Evolutionary conservation across 1,140 invertebrate species (phyloP).

Genomic region (Delia radicum): DNA sequence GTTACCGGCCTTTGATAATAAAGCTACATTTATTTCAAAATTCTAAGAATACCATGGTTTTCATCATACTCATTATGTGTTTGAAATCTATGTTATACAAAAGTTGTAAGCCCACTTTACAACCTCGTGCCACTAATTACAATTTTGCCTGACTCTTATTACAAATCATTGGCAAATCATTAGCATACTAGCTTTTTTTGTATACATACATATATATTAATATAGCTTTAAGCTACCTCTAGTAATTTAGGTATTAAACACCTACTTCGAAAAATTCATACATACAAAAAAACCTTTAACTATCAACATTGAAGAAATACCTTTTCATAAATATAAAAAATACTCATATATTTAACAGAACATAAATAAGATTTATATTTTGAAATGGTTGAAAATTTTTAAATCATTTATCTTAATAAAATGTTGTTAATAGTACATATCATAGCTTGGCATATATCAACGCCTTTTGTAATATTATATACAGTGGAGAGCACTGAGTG

Average conservation of each 20-base stretch:
- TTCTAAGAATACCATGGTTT: too few species aligned
- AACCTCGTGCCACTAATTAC: neutral
- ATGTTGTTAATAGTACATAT: neutral
- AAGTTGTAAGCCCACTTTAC: neutral
- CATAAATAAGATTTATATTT: slow-evolving; percentile 2
- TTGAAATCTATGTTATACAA: too few species aligned
- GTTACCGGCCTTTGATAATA: too few species aligned
- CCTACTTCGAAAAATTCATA: neutral
- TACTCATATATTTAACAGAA: neutral
- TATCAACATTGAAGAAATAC: neutral
- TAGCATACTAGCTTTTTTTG: neutral
- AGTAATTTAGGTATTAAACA: neutral
- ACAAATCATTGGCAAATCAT: neutral
- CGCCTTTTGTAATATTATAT: neutral
- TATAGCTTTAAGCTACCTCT: neutral
- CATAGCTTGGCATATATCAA: neutral
- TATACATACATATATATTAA: too few species aligned
- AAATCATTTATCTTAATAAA: neutral
- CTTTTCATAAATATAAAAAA: neutral
- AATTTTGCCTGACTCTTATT: neutral
- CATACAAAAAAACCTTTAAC: neutral
- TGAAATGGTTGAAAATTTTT: neutral
- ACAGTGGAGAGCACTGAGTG: neutral
- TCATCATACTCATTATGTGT: too few species aligned
- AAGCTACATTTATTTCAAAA: too few species aligned